A percentile compares a stretch with the other conserved stretches of the same genome.
Conservation (phyloP, 2,797 vertebrate genomes). For the Dromococcyx pavoninus region DNA sequence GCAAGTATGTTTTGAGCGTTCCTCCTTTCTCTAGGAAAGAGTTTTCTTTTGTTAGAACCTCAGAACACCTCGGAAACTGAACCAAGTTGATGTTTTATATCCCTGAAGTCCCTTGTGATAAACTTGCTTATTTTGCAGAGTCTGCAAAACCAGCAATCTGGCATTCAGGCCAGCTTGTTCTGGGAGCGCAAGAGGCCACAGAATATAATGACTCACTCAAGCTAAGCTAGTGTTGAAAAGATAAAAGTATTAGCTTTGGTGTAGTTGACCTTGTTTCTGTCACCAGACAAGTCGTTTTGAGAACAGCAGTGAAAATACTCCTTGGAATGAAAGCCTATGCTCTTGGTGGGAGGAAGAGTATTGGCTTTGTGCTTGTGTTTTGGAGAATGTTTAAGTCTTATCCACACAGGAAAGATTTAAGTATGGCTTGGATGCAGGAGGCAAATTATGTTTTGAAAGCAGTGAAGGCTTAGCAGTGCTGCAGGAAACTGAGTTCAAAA, state of each 20-base stretch:
- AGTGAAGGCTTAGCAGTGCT: not conserved
- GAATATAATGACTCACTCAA: not conserved
- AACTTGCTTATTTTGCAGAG: not conserved
- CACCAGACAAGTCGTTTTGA: not conserved
- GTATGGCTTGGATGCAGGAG: not conserved
- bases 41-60: not conserved
- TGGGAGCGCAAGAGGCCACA: not conserved
- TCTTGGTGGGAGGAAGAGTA: not conserved
- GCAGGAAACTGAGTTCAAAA: not conserved
- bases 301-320: not conserved
- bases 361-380: not conserved
- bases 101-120: not conserved
- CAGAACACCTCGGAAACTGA: not conserved
- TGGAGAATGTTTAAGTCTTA: not conserved
- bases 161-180: not conserved
- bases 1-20: not conserved
- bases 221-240: not conserved
- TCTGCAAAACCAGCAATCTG: not conserved
- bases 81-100: not conserved
- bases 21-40: not conserved
- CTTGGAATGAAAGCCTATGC: not conserved
- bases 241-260: not conserved
- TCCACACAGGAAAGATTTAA: not conserved
- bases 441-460: not conserved
- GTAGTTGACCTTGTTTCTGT: not conserved